Evolutionary conservation across 2,113 vertebrate genomes (phyloP).

Genomic region (Anguilla japonica): DNA sequence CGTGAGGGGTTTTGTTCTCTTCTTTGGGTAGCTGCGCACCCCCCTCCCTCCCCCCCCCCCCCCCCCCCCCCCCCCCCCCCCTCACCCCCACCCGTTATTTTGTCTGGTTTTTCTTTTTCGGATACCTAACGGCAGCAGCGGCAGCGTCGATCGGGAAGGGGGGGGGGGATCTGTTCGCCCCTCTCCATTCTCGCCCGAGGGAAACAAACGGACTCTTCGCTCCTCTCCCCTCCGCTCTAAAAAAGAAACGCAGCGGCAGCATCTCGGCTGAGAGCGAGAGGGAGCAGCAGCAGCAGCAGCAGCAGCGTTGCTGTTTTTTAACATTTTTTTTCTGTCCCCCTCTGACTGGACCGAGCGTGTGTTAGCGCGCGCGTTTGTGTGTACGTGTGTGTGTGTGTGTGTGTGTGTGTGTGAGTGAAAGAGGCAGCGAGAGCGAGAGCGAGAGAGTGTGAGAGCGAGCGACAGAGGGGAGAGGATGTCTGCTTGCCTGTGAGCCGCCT

Average conservation of each 20-base stretch:
- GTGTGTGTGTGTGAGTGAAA: conserved; percentile 17
- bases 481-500: conserved; percentile 63
- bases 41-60: too few species aligned
- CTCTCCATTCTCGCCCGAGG: not conserved
- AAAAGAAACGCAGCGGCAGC: not conserved
- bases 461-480: conserved; percentile 61
- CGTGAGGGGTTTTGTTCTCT: conserved; percentile 58
- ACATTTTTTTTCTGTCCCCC: too few species aligned
- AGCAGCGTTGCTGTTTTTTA: too few species aligned
- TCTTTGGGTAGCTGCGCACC: conserved; percentile 49
- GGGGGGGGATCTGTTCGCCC: not conserved
- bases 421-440: not conserved
- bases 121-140: not conserved
- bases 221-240: not conserved
- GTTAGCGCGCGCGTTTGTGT: conserved; percentile 20
- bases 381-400: conserved; percentile 17
- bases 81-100: not conserved
- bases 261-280: not conserved
- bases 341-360: conserved; percentile 8
- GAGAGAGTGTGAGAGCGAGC: not conserved
- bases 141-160: not conserved
- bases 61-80: not conserved
- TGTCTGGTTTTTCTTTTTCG: conserved; percentile 15
- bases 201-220: not conserved
- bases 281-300: not conserved